Base-by-base conservation (phyloP, 2,113 vertebrate species). In the Plectropomus leopardus region DNA sequence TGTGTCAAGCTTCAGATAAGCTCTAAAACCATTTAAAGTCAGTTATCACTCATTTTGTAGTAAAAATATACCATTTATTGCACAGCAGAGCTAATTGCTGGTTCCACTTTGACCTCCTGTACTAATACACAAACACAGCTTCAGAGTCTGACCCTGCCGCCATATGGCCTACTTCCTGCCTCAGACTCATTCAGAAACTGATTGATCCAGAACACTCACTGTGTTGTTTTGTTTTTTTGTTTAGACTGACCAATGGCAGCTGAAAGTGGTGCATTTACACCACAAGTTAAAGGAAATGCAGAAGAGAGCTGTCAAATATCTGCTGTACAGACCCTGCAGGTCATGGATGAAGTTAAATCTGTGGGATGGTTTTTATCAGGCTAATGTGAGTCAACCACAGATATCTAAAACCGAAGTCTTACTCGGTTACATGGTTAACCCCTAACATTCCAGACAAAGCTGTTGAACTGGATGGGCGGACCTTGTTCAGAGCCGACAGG, bases 81-180 rank as follows among this genome's bases (percentile, higher is more conserved):
- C 19, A 40, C 11, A 3, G 36, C n/a, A 19, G 24, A 30, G 26
- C 15, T 50, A 26, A 51, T 7, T 21, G n/a, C 36, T 76, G 57
- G 19, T 40, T 82, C 23, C 67, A 13, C 57, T 70, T 63, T 48
- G 57, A 69, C 79, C 47, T 54, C 28, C 4, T 51, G 58, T 19
- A 42, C 32, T 17, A n/a, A 30, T 1, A 17, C 54, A 60, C 32
- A 51, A 34, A 23, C 50, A 21, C 13, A 59, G 42, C 58, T 50
- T 34, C 32, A 54, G 34, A 70, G 24, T 9, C 42, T 48, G 23
- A 53, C n/a, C 48, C 32, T 42, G 42, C 11, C 32, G 34, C 36
- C 24, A 24, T 73, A 24, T 21, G 26, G 7, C 40, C 26, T 17
- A n/a, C 53, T 58, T 72, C 8, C 17, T 42, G 10, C 11, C 17